Evolutionary conservation across 2,113 vertebrate species (phyloP).

Genomic region (Empidonax alnorum): DNA sequence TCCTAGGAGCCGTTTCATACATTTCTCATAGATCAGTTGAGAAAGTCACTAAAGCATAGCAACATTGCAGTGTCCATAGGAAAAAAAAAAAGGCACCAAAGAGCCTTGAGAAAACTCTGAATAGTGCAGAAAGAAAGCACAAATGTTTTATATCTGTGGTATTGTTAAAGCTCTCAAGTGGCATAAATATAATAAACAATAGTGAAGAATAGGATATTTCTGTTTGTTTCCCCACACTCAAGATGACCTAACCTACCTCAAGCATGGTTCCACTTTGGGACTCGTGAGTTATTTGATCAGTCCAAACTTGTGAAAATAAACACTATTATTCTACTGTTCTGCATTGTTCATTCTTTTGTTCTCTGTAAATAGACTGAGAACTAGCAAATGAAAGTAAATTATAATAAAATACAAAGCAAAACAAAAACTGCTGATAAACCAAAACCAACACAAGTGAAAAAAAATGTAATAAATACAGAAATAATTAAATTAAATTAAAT

Average conservation of each 20-base stretch:
- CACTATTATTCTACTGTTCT: conserved; percentile 61
- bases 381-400: conserved; percentile 40
- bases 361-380: conserved; percentile 48
- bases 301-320: conserved; percentile 65
- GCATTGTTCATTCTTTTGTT: conserved; percentile 39
- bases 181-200: conserved; percentile 56
- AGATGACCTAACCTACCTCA: conserved; percentile 58
- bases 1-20: background rate
- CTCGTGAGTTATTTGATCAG: conserved; percentile 49
- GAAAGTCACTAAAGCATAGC: conserved; percentile 23
- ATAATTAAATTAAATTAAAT: background rate
- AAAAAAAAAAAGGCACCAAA: background rate
- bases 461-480: background rate
- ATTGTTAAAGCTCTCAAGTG: conserved; percentile 49
- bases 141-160: conserved; percentile 57
- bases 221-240: conserved; percentile 48
- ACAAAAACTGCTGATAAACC: conserved; percentile 19
- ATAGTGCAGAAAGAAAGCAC: conserved; percentile 40
- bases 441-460: background rate
- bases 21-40: conserved; percentile 6
- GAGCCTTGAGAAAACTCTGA: conserved; percentile 43
- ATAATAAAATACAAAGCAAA: conserved; percentile 38
- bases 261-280: conserved; percentile 37
- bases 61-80: background rate
- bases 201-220: conserved; percentile 56